Evolutionary conservation across 2,888 invertebrate genomes (phyloP).

Genomic region (Diplolepis rosae): DNA sequence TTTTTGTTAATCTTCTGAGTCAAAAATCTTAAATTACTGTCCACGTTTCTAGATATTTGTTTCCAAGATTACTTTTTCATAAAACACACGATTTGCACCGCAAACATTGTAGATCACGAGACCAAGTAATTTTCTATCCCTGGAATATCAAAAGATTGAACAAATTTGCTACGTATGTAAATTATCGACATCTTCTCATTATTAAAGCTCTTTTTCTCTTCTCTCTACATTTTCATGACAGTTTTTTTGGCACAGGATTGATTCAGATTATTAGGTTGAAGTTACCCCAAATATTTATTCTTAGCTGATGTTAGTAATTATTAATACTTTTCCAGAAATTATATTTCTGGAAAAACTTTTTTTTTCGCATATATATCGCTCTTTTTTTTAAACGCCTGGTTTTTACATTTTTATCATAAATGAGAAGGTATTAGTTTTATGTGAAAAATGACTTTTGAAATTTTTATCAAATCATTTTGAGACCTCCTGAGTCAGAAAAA

Average conservation of each 20-base stretch:
- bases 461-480: too few species aligned
- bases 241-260: slow-evolving; percentile 29
- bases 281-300: slow-evolving; percentile 25
- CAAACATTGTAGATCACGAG: neutral
- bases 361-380: too few species aligned
- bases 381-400: too few species aligned
- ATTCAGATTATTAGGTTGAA: slow-evolving; percentile 31
- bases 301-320: slow-evolving; percentile 23
- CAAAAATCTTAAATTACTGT: neutral
- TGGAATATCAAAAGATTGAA: neutral
- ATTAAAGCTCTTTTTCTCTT: slow-evolving; percentile 10
- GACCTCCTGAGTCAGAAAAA: too few species aligned
- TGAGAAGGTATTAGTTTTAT: too few species aligned
- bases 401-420: too few species aligned
- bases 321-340: slow-evolving; percentile 28
- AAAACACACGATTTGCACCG: neutral
- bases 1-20: neutral
- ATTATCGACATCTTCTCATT: neutral
- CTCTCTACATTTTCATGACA: slow-evolving; percentile 24
- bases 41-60: neutral
- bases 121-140: neutral
- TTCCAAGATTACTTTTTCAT: neutral
- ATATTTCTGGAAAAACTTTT: neutral
- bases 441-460: too few species aligned
- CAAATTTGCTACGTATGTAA: neutral